These are phyloP conservation scores for Polyommatus iphigenia DNA, from an alignment of 2,888 invertebrate species.

Conservation along the genomic window DNA sequence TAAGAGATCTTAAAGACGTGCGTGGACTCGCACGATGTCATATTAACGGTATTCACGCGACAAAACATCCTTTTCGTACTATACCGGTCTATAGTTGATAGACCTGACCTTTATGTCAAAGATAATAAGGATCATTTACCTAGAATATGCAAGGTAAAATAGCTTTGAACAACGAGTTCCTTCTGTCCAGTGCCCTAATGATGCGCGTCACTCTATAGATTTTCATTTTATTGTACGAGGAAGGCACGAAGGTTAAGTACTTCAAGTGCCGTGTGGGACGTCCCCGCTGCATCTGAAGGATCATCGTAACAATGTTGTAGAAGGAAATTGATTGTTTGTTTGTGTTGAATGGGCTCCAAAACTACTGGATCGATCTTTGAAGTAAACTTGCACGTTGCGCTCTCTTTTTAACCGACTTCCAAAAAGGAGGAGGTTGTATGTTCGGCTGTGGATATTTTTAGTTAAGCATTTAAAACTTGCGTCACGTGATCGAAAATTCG, in stretches of 20 bases:
- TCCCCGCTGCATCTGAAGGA: conserved; percentile 27
- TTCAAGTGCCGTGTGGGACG: conserved; percentile 35
- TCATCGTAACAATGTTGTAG: neutral
- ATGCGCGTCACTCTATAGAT: conserved; percentile 44
- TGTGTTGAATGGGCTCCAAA: neutral
- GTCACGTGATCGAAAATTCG: too few relatives aligned
- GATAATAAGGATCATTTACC: neutral
- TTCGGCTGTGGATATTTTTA: too few relatives aligned
- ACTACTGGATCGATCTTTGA: neutral
- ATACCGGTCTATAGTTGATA: neutral
- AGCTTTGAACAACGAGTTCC: conserved; percentile 13
- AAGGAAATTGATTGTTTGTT: conserved; percentile 2
- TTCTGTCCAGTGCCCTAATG: conserved; percentile 36
- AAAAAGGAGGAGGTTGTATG: too few relatives aligned
- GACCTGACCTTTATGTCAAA: neutral
- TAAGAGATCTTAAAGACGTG: too few relatives aligned
- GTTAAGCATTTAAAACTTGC: too few relatives aligned
- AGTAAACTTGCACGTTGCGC: too few relatives aligned
- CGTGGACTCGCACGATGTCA: neutral
- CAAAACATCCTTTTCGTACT: neutral
- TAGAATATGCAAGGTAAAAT: neutral
- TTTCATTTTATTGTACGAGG: conserved; percentile 44
- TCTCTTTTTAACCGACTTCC: too few relatives aligned
- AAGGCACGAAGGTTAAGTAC: conserved; percentile 42
- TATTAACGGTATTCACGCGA: neutral